These are phyloP conservation scores for Enteromius argenteus DNA, from an alignment of 2,797 vertebrate species.

Conservation along the genomic window DNA sequence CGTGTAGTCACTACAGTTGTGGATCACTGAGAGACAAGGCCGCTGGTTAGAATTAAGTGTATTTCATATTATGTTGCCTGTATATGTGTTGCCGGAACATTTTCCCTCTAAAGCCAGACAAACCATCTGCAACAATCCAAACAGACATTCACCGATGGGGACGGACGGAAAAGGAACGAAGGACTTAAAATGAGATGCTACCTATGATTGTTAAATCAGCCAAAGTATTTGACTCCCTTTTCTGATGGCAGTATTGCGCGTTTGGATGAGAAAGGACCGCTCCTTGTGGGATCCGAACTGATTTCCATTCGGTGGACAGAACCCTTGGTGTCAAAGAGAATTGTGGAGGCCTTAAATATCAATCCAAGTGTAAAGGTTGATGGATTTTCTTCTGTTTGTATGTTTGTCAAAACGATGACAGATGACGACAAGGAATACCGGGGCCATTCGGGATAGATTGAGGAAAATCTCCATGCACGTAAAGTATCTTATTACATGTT, in stretches of 20 bases:
- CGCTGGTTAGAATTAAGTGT: constrained; percentile 72
- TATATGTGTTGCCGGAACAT: constrained; percentile 88
- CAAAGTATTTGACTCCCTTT: constrained; percentile 82
- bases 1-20: constrained; percentile 69
- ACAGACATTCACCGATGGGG: constrained; percentile 40
- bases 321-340: constrained; percentile 82
- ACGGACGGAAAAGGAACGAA: constrained; percentile 37
- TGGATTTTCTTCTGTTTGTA: constrained; percentile 77
- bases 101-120: constrained; percentile 76
- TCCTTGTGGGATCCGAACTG: constrained; percentile 47
- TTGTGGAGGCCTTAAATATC: constrained; percentile 88
- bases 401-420: constrained; percentile 53
- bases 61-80: constrained; percentile 90
- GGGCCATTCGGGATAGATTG: constrained; percentile 72
- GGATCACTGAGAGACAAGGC: constrained; percentile 62
- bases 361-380: constrained; percentile 83
- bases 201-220: constrained; percentile 90
- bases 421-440: constrained; percentile 66
- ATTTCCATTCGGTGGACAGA: constrained; percentile 59
- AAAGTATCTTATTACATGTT: constrained; percentile 99
- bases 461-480: constrained; percentile 96
- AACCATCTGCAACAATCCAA: constrained; percentile 76
- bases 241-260: constrained; percentile 78
- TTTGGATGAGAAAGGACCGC: constrained; percentile 34
- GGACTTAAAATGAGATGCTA: constrained; percentile 78